Percentiles rank a stretch among this genome's conserved stretches.
phyloP scores from a whole-genome alignment of 2,888 invertebrate species.

The Protodeltote pygarga region DNA sequence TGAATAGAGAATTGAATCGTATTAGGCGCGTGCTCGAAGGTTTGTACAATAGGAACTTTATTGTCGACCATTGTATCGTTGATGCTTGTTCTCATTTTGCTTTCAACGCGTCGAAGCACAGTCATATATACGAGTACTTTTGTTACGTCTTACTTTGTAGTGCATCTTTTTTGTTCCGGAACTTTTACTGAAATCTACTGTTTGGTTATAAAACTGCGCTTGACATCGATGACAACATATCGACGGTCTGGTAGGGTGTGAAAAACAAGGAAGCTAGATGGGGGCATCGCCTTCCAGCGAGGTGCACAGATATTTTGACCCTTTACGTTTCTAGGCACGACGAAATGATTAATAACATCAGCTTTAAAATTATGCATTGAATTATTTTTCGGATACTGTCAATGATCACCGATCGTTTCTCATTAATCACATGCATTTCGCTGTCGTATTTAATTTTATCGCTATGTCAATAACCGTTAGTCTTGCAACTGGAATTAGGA shows the following conservation, averaged over 20 bases:
- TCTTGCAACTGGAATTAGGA: slow-evolving; percentile 47
- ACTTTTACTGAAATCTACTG: no score
- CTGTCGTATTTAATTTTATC: slow-evolving; percentile 70
- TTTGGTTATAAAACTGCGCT: no score
- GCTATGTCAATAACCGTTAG: slow-evolving; percentile 66
- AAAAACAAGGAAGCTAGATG: no score
- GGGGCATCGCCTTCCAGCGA: no score
- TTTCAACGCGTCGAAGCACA: background rate
- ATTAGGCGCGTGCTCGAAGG: slow-evolving; percentile 47
- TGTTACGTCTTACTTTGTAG: no score
- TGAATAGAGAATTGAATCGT: slow-evolving; percentile 51
- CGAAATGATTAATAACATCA: slow-evolving; percentile 39
- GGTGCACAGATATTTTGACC: no score
- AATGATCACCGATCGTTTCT: slow-evolving; percentile 59
- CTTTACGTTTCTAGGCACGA: no score
- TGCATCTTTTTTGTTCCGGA: no score
- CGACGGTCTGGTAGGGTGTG: no score
- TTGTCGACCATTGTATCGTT: slow-evolving; percentile 43
- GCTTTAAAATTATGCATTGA: slow-evolving; percentile 55
- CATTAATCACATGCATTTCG: slow-evolving; percentile 67
- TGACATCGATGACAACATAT: no score
- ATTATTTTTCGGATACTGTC: slow-evolving; percentile 53
- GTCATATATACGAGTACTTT: no score
- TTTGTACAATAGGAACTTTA: slow-evolving; percentile 48
- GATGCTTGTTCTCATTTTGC: slow-evolving; percentile 27